These are phyloP conservation scores for Saccostrea echinata DNA, from an alignment of 1,140 invertebrate genomes.

Conservation along the genomic window DNA sequence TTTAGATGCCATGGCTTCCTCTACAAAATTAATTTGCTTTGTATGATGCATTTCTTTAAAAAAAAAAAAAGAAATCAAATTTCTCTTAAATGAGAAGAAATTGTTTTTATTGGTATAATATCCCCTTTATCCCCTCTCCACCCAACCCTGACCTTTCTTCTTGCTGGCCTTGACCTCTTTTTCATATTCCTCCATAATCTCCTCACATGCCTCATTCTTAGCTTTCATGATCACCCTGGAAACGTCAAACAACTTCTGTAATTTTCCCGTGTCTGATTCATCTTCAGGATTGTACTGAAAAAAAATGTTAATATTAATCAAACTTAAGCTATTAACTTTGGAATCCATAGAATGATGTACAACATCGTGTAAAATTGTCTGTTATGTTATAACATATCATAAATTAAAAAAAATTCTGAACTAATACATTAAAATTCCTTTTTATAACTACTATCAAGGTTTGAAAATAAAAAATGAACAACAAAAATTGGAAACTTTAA, in stretches of 20 bases:
- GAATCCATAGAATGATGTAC: too few relatives aligned
- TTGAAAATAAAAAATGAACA: too few relatives aligned
- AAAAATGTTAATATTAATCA: constrained; percentile 8
- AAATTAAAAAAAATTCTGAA: too few relatives aligned
- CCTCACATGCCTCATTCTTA: constrained; percentile 66
- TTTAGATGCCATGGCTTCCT: constrained; percentile 68
- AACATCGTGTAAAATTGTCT: too few relatives aligned
- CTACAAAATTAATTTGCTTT: constrained; percentile 62
- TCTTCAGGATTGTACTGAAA: constrained; percentile 70
- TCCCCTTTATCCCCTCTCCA: neutral
- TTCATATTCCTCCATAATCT: constrained; percentile 69
- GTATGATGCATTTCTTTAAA: neutral
- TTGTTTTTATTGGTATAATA: neutral
- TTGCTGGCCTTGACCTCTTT: constrained; percentile 62
- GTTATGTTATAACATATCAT: too few relatives aligned
- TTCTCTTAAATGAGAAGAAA: neutral
- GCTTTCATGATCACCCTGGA: constrained; percentile 70
- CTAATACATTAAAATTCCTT: too few relatives aligned
- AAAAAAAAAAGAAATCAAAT: neutral
- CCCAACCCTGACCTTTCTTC: constrained; percentile 65
- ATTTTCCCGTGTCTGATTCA: constrained; percentile 66
- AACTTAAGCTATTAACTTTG: too few relatives aligned
- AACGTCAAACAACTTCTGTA: constrained; percentile 75
- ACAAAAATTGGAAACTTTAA: too few relatives aligned
- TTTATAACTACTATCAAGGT: too few relatives aligned